Percentiles rank a stretch among this genome's conserved stretches.
Conservation (phyloP, 2,113 vertebrate species). For the Pseudopodoces humilis region DNA sequence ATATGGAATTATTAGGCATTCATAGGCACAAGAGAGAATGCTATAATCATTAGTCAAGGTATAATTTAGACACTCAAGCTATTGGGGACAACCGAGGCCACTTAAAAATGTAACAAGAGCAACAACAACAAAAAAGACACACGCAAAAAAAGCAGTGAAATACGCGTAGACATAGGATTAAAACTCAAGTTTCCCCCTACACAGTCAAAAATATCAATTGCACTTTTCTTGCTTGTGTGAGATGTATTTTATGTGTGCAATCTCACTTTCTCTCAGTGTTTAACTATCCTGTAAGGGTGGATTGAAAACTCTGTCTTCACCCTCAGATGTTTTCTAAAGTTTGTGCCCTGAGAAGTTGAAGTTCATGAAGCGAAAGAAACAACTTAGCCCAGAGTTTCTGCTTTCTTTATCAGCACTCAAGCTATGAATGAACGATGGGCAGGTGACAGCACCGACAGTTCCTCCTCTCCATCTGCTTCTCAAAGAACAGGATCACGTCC, state of each 20-base stretch:
- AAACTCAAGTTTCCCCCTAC: not conserved
- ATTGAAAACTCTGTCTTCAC: not conserved
- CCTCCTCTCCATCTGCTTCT: not conserved
- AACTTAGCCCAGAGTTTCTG: not conserved
- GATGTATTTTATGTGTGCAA: not conserved
- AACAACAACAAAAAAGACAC: not conserved
- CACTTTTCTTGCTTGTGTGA: not conserved
- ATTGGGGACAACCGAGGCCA: not conserved
- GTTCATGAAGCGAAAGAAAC: not conserved
- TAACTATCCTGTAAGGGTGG: not conserved
- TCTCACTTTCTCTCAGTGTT: not conserved
- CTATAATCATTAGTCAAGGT: not conserved
- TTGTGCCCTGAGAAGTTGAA: not conserved
- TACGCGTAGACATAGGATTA: not conserved
- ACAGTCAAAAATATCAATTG: not conserved
- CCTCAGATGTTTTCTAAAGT: not conserved
- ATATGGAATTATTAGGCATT: not conserved
- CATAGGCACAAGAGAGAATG: not conserved
- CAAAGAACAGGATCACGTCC: not conserved
- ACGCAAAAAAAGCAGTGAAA: not conserved
- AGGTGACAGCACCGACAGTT: not conserved
- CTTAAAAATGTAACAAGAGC: not conserved
- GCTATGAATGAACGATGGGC: not conserved
- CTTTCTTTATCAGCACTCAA: not conserved
- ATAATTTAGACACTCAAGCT: not conserved